These are phyloP conservation scores for Novumbra hubbsi DNA, from an alignment of 2,797 vertebrate genomes.

Conservation along the genomic window DNA sequence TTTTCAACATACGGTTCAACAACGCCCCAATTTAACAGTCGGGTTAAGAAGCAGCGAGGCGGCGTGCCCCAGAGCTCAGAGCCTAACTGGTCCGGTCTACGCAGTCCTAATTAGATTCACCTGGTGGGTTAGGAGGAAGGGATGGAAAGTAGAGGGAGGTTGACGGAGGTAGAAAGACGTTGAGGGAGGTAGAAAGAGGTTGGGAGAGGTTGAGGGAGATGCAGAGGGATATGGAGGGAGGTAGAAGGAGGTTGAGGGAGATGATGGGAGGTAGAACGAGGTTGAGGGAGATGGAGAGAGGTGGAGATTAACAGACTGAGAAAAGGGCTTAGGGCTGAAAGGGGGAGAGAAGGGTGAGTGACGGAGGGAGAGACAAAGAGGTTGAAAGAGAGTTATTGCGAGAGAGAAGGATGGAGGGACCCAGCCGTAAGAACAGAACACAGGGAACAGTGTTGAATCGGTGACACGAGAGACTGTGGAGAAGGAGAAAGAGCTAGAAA, in stretches of 20 bases:
- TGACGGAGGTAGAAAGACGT: conserved; percentile 2
- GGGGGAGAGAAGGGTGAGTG: conserved; percentile 12
- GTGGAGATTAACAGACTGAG: conserved; percentile 12
- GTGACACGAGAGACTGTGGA: no score
- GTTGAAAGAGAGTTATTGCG: conserved; percentile 12
- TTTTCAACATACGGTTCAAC: conserved; percentile 25
- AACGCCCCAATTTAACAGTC: conserved; percentile 71
- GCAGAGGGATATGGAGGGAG: no score
- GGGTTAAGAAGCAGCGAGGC: conserved; percentile 65
- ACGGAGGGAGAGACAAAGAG: conserved; percentile 8
- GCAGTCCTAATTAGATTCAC: conserved; percentile 74
- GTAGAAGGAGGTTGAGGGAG: conserved; percentile 8
- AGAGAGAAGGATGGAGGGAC: neutral
- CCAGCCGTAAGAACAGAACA: no score
- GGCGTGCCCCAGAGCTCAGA: conserved; percentile 43
- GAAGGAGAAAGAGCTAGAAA: conserved; percentile 11
- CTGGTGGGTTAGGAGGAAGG: conserved; percentile 57
- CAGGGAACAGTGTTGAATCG: no score
- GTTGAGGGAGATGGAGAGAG: conserved; percentile 7
- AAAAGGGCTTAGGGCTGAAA: neutral
- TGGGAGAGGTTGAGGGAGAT: conserved; percentile 5
- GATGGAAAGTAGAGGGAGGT: neutral
- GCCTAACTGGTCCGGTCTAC: conserved; percentile 38
- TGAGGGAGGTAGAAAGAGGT: conserved; percentile 4
- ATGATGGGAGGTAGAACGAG: conserved; percentile 4